Percentiles rank a stretch among this genome's conserved stretches.
Conservation (phyloP, 2,113 vertebrate genomes). For the Xiphophorus hellerii region DNA sequence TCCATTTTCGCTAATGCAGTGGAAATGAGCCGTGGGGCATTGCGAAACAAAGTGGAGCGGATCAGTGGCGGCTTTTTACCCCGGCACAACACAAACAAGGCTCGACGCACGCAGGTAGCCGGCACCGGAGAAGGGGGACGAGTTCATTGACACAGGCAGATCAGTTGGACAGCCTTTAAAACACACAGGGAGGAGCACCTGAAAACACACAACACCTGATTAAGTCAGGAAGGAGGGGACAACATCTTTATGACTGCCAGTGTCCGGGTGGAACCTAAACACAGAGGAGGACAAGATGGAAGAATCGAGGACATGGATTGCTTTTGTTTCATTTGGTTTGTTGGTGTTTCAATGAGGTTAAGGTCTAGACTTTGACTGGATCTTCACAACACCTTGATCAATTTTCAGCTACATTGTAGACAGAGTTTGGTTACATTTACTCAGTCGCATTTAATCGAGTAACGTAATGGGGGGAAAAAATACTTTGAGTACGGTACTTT, state of each 20-base stretch:
- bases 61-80: slow-evolving; percentile 44
- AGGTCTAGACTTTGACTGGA: neutral
- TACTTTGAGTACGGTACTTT: no score
- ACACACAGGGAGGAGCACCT: neutral
- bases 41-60: slow-evolving; percentile 49
- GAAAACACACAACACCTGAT: neutral
- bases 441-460: no score
- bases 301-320: neutral
- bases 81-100: slow-evolving; percentile 41
- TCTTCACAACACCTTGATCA: no score
- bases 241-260: neutral
- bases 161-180: slow-evolving; percentile 21
- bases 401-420: no score
- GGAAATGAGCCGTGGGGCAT: slow-evolving; percentile 74
- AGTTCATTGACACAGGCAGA: slow-evolving; percentile 21
- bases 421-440: no score
- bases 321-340: neutral
- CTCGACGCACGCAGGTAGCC: neutral
- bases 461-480: no score
- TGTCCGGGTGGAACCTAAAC: neutral
- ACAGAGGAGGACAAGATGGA: neutral
- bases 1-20: slow-evolving; percentile 71
- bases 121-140: neutral
- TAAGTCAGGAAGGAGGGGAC: slow-evolving; percentile 17
- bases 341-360: neutral